These are phyloP conservation scores for Megalops cyprinoides DNA, from an alignment of 2,797 vertebrate genomes.

Conservation along the genomic window DNA sequence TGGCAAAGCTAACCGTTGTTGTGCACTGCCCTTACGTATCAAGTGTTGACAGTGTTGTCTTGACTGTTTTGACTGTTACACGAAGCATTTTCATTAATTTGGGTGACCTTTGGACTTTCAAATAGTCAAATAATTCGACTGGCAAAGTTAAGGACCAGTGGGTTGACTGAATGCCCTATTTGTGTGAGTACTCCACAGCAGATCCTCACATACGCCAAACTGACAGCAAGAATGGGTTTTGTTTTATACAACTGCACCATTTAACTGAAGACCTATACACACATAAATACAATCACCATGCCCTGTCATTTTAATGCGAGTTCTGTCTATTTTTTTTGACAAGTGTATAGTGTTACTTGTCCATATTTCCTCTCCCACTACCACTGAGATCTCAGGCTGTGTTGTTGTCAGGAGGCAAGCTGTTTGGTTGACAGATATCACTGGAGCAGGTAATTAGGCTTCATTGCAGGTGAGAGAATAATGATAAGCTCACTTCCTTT, in stretches of 20 bases:
- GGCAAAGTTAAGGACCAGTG: too few species aligned
- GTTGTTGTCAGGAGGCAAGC: background rate
- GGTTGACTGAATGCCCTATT: too few species aligned
- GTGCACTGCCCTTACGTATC: background rate
- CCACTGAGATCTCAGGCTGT: background rate
- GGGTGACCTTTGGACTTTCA: background rate
- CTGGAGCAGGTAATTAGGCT: constrained; percentile 2
- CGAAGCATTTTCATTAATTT: background rate
- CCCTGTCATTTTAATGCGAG: background rate
- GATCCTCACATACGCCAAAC: background rate
- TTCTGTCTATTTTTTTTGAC: background rate
- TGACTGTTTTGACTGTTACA: background rate
- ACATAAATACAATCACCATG: background rate
- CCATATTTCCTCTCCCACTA: background rate
- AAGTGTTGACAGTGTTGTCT: too few species aligned
- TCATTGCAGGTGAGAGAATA: constrained; percentile 16
- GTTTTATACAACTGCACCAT: background rate
- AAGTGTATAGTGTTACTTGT: background rate
- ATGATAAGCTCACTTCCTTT: background rate
- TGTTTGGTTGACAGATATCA: background rate
- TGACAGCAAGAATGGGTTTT: background rate
- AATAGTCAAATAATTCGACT: too few species aligned
- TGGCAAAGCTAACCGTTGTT: background rate
- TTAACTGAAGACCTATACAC: background rate
- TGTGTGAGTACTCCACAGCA: background rate